These are phyloP conservation scores for Cirrhinus molitorella DNA, from an alignment of 2,797 vertebrate genomes.

Conservation along the genomic window DNA sequence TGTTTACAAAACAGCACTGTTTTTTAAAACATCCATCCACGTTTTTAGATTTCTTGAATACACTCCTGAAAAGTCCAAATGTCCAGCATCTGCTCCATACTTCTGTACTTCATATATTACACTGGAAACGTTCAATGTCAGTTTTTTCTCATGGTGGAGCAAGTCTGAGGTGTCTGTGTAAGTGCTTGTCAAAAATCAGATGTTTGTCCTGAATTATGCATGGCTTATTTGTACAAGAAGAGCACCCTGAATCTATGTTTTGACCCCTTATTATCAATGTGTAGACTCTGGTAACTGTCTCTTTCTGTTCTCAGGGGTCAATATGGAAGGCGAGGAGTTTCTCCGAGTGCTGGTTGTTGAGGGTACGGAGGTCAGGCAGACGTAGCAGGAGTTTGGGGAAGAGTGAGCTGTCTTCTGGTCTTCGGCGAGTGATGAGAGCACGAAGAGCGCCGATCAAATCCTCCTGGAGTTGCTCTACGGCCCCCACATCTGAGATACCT, in stretches of 20 bases:
- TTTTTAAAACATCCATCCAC: not conserved
- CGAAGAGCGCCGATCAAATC: slow-evolving; percentile 80
- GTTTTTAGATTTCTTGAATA: not conserved
- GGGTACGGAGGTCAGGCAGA: slow-evolving; percentile 82
- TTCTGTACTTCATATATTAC: not conserved
- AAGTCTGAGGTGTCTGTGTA: not conserved
- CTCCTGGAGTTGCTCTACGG: slow-evolving; percentile 84
- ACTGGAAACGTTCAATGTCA: not conserved
- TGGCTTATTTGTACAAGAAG: slow-evolving; percentile 33
- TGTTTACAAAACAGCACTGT: not conserved
- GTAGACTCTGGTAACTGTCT: not conserved
- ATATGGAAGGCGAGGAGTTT: slow-evolving; percentile 84
- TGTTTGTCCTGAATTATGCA: slow-evolving; percentile 8
- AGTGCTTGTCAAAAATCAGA: slow-evolving; percentile 17
- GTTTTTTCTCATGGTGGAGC: slow-evolving; percentile 6
- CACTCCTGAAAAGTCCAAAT: slow-evolving; percentile 3
- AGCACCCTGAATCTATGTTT: not conserved
- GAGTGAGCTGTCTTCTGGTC: slow-evolving; percentile 77
- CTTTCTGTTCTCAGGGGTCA: slow-evolving; percentile 73
- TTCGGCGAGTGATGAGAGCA: slow-evolving; percentile 73
- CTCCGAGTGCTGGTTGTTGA: slow-evolving; percentile 84
- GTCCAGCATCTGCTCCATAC: not conserved
- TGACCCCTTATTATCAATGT: not conserved
- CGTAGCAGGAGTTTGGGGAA: slow-evolving; percentile 82
- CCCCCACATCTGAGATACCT: slow-evolving; percentile 77